Conservation (phyloP, 2,888 invertebrate genomes). For the Rhagophthalmus giganteus region DNA sequence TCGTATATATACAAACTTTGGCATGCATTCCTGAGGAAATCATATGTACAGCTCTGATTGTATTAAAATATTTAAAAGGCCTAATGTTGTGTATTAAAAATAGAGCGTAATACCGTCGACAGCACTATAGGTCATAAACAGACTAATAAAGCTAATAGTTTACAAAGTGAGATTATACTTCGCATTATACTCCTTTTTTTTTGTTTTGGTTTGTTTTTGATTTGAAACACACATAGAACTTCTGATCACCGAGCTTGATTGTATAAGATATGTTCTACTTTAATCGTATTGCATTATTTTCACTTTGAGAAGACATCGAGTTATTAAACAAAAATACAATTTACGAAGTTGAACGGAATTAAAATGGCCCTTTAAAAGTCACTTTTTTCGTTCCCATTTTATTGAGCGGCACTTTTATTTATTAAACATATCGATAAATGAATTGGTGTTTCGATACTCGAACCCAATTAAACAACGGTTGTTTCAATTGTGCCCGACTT, state of each 20-base stretch:
- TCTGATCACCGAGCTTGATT: conserved; percentile 7
- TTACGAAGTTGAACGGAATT: no score
- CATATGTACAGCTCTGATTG: conserved; percentile 29
- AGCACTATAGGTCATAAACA: conserved; percentile 8
- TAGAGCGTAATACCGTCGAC: conserved; percentile 9
- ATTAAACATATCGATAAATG: no score
- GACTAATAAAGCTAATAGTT: conserved; percentile 1
- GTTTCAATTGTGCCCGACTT: no score
- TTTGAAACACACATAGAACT: conserved; percentile 11
- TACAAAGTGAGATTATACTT: not conserved
- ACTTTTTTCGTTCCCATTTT: no score
- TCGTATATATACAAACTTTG: conserved; percentile 39
- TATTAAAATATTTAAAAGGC: conserved; percentile 23
- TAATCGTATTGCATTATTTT: no score
- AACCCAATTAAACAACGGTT: no score
- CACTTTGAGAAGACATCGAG: no score
- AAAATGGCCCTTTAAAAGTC: no score
- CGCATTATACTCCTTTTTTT: not conserved
- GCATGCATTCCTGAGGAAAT: conserved; percentile 39
- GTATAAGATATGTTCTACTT: conserved; percentile 13
- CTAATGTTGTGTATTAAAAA: conserved; percentile 14
- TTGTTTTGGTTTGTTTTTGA: not conserved
- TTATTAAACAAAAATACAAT: no score
- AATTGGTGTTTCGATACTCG: no score
- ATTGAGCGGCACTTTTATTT: no score